These are phyloP conservation scores for Acleris laterana DNA, from an alignment of 2,888 invertebrate species.

Conservation along the genomic window DNA sequence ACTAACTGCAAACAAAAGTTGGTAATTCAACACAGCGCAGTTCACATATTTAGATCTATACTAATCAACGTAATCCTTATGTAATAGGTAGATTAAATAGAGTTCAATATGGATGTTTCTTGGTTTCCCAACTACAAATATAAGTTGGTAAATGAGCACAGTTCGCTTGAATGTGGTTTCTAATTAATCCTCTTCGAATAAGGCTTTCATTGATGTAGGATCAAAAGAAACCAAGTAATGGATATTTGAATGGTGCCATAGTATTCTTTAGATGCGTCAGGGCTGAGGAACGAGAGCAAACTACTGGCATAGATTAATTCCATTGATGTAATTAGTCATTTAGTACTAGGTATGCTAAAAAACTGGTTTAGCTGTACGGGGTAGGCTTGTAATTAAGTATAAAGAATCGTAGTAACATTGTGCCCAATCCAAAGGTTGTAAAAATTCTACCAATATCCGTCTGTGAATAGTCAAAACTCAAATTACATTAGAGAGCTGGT, in stretches of 20 bases:
- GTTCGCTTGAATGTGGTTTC: slow-evolving; percentile 67
- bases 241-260: slow-evolving; percentile 73
- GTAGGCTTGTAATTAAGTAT: too few species aligned
- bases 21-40: slow-evolving; percentile 33
- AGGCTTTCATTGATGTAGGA: slow-evolving; percentile 63
- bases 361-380: too few species aligned
- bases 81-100: slow-evolving; percentile 1
- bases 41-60: background rate
- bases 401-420: too few species aligned
- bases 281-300: slow-evolving; percentile 25
- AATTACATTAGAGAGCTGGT: too few species aligned
- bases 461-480: too few species aligned
- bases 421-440: too few species aligned
- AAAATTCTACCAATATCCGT: too few species aligned
- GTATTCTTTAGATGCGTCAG: slow-evolving; percentile 46
- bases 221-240: slow-evolving; percentile 80
- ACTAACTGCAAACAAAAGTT: slow-evolving; percentile 35
- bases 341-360: too few species aligned
- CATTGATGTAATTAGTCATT: too few species aligned
- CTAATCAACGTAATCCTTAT: slow-evolving; percentile 36
- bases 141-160: slow-evolving; percentile 51
- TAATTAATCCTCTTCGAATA: slow-evolving; percentile 74
- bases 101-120: slow-evolving; percentile 21
- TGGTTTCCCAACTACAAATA: slow-evolving; percentile 42
- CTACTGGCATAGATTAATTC: background rate